Percentiles rank a stretch among this genome's conserved stretches.
Evolutionary conservation across 2,888 invertebrate species (phyloP).

Genomic region (Antitype chi): DNA sequence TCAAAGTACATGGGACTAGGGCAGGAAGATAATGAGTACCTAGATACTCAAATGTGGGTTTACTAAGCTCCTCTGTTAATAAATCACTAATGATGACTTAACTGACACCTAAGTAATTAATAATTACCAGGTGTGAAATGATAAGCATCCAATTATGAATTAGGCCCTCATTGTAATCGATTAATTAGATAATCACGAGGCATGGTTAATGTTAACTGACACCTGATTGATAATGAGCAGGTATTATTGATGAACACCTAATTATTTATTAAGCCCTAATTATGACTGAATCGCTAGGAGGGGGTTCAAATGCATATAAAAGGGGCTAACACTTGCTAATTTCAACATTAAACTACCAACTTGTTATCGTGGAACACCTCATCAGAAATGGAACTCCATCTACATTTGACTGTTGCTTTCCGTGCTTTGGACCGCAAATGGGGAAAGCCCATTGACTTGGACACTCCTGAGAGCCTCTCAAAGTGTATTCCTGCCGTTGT

Average conservation of each 20-base stretch:
- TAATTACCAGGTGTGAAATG: slow-evolving; percentile 12
- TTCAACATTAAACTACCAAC: slow-evolving; percentile 28
- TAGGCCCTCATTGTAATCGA: not conserved
- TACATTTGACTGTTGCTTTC: slow-evolving; percentile 78
- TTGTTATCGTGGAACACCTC: slow-evolving; percentile 14
- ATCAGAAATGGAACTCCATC: slow-evolving; percentile 77
- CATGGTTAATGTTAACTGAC: not conserved
- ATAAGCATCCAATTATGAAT: slow-evolving; percentile 28
- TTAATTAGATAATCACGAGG: not conserved
- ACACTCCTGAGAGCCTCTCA: slow-evolving; percentile 65
- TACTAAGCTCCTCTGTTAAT: not conserved
- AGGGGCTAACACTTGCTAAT: slow-evolving; percentile 8
- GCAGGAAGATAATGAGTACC: too few relatives aligned
- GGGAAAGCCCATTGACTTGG: slow-evolving; percentile 78
- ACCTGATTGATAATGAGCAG: slow-evolving; percentile 27
- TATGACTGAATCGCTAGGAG: not conserved
- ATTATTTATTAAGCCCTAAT: slow-evolving; percentile 21
- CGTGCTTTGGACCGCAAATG: slow-evolving; percentile 80
- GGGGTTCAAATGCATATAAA: slow-evolving; percentile 45
- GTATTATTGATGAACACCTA: slow-evolving; percentile 19
- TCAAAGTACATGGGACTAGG: too few relatives aligned
- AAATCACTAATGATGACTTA: not conserved
- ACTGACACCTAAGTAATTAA: not conserved
- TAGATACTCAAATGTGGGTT: not conserved
- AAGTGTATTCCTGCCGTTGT: slow-evolving; percentile 73